Conservation (phyloP, 2,888 invertebrate genomes). For the Gordius sp. region DNA sequence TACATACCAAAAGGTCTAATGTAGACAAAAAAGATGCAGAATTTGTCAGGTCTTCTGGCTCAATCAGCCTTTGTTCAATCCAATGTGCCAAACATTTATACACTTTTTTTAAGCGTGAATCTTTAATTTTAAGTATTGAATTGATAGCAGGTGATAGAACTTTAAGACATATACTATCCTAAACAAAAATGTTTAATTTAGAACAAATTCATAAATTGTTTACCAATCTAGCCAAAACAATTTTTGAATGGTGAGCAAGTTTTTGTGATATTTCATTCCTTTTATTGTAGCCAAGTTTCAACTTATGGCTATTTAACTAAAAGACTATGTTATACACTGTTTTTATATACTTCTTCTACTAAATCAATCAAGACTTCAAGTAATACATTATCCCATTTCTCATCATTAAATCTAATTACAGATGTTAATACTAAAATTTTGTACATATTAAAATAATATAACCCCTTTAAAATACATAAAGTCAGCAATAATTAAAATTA, state of each 20-base stretch:
- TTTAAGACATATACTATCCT: no score
- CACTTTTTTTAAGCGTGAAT: background rate
- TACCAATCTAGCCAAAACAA: background rate
- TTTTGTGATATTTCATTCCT: slow-evolving; percentile 3
- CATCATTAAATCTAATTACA: background rate
- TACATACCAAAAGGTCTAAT: slow-evolving; percentile 9
- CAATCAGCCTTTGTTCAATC: background rate
- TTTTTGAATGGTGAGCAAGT: background rate
- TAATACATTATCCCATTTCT: background rate
- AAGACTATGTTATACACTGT: background rate
- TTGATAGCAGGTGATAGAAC: no score
- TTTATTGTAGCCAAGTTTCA: background rate
- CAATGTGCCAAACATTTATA: background rate
- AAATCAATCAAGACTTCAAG: slow-evolving; percentile 2
- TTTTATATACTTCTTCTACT: background rate
- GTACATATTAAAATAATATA: no score
- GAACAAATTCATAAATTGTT: background rate
- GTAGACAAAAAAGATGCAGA: background rate
- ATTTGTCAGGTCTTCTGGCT: background rate
- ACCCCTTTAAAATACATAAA: no score
- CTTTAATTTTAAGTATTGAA: no score
- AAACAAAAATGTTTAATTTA: no score
- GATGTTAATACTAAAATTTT: no score
- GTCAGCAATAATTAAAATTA: no score
- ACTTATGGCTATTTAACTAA: background rate